Conservation (phyloP, 2,797 vertebrate species). For the Sebastes variabilis region DNA sequence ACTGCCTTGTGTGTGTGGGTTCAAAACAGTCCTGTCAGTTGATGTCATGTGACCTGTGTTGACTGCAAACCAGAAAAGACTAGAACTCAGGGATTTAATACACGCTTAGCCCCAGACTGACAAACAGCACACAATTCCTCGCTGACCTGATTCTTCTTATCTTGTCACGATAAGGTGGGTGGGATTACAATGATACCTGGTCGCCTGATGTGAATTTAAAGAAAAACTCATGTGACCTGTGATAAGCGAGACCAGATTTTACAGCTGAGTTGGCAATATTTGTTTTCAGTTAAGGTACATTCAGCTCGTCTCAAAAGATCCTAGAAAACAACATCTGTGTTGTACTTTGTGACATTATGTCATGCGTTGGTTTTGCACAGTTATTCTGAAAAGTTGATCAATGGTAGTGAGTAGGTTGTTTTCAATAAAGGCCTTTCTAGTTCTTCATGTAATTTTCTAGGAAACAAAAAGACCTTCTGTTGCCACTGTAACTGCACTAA, state of each 20-base stretch:
- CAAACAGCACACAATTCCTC: conserved; percentile 49
- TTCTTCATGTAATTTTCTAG: background rate
- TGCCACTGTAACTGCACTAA: background rate
- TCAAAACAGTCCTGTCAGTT: conserved; percentile 71
- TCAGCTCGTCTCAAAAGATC: background rate
- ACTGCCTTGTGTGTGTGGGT: conserved; percentile 63
- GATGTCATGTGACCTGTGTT: conserved; percentile 73
- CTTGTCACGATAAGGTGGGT: conserved; percentile 42
- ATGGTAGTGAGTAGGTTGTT: background rate
- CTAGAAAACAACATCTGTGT: background rate
- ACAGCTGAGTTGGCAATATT: background rate
- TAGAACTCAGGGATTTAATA: conserved; percentile 60
- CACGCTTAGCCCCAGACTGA: conserved; percentile 31
- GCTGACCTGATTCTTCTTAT: conserved; percentile 69
- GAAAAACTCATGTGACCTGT: background rate
- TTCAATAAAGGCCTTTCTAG: background rate
- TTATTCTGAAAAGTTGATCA: background rate
- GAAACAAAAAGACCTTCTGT: background rate
- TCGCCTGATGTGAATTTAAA: conserved; percentile 8
- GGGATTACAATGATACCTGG: conserved; percentile 47
- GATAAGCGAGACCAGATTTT: background rate
- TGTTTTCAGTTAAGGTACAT: background rate
- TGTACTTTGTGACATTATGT: background rate
- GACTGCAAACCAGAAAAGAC: conserved; percentile 70
- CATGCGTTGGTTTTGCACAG: background rate